Percentiles rank a stretch among this genome's conserved stretches.
phyloP scores from a whole-genome alignment of 2,797 vertebrate genomes.

The Mus spretus region DNA sequence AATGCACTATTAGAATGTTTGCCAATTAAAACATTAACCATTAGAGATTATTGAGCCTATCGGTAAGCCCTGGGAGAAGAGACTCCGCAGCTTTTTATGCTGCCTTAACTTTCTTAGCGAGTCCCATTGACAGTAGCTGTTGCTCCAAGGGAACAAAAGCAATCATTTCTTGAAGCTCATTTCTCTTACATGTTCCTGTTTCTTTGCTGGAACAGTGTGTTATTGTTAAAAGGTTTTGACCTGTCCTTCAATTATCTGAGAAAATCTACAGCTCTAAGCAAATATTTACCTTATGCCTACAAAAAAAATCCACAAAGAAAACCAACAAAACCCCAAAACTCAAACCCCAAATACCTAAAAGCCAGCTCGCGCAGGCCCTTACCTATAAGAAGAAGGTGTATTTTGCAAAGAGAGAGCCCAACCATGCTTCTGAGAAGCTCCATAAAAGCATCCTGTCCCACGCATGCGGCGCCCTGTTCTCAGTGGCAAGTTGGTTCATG shows the following conservation, averaged over 20 bases:
- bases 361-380: constrained; percentile 79
- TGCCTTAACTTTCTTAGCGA: constrained; percentile 60
- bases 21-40: constrained; percentile 6
- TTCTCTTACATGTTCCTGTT: constrained; percentile 58
- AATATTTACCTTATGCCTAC: constrained; percentile 61
- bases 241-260: constrained; percentile 76
- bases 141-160: constrained; percentile 56
- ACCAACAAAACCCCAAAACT: neutral
- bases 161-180: constrained; percentile 28
- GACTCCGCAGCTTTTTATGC: constrained; percentile 32
- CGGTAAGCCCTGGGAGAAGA: constrained; percentile 12
- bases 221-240: constrained; percentile 75
- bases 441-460: constrained; percentile 94
- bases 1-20: constrained; percentile 37
- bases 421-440: constrained; percentile 87
- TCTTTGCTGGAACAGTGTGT: constrained; percentile 59
- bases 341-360: constrained; percentile 40
- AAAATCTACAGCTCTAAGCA: constrained; percentile 64
- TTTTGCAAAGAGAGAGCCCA: constrained; percentile 85
- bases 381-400: constrained; percentile 90
- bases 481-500: constrained; percentile 73
- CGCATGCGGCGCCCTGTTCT: constrained; percentile 81
- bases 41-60: neutral
- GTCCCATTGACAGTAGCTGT: constrained; percentile 30
- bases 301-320: neutral